Evolutionary conservation across 2,113 vertebrate genomes (phyloP), one percentile per base, ranked within the genome.

Genomic region (Catharus minimus): DNA sequence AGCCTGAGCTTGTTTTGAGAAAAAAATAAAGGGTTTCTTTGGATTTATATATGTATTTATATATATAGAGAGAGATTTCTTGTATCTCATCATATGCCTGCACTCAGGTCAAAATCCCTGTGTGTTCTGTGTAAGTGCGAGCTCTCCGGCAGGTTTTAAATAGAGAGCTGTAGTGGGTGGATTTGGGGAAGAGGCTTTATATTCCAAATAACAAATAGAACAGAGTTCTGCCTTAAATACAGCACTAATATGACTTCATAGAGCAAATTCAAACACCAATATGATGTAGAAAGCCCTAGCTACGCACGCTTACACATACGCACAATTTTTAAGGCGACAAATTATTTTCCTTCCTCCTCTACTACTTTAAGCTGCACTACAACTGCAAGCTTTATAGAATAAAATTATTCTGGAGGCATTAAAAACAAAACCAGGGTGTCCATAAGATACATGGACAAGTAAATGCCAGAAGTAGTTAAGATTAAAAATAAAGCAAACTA

Each of bases 161-260:
- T 58, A 83, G 77, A 38, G 27, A 68, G 33, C 21, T 61, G 8
- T 3, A 33, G 90, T 78, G 56, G 61, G 86, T 93, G 61, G 74
- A 30, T 73, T 58, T 90, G 27, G 30, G 73, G 30, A 79, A 87
- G 62, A 89, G 62, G 46, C 67, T 86, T 72, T 80, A n/a, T 67
- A 73, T 92, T 67, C 62, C 55, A 90, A 50, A 50, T 79, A 92
- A 58, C 73, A 78, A 84, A 81, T 41, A 61, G 36, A 85, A 56
- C 55, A 15, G 16, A 39, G 50, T 68, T 82, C 58, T 93, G 47
- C 57, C 33, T 69, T 53, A 57, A 71, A 15, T 41, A n/a, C 28
- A 69, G 41, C 53, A 47, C 46, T 74, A 28, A 4, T 36, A 20
- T 22, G 67, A 56, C 64, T 91, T 91, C 38, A 55, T 38, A 78